phyloP scores from a whole-genome alignment of 1,140 invertebrate species.

The Drosophila varians region DNA sequence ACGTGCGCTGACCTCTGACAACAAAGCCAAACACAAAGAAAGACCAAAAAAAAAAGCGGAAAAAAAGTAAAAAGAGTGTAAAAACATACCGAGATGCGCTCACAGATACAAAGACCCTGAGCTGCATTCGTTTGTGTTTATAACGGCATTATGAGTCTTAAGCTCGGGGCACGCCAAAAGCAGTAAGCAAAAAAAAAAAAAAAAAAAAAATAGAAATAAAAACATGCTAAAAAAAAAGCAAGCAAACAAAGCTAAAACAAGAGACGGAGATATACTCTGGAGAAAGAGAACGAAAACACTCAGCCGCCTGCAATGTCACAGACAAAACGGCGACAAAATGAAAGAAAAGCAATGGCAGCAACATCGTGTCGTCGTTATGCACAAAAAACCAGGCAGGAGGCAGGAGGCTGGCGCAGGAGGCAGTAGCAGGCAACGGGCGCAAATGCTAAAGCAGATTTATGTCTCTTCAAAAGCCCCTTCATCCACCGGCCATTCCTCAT shows the following conservation, averaged over 20 bases:
- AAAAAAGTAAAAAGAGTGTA: constrained; percentile 16
- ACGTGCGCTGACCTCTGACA: constrained; percentile 80
- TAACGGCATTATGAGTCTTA: constrained; percentile 82
- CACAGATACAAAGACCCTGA: constrained; percentile 31
- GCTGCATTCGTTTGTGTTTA: constrained; percentile 61
- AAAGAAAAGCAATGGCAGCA: constrained; percentile 66
- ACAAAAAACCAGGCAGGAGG: constrained; percentile 48
- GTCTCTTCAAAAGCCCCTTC: constrained; percentile 16
- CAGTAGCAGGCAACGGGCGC: constrained; percentile 35
- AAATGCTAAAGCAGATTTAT: constrained; percentile 81
- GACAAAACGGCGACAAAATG: constrained; percentile 78
- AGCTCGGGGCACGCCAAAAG: constrained; percentile 52
- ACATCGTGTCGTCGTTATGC: constrained; percentile 77
- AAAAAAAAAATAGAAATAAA: constrained; percentile 43
- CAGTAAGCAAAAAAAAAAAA: constrained; percentile 45
- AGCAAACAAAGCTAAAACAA: constrained; percentile 56
- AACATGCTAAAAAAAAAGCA: constrained; percentile 19
- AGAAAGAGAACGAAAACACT: constrained; percentile 37
- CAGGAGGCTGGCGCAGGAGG: too few relatives aligned
- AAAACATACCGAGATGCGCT: constrained; percentile 6
- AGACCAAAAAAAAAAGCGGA: background rate
- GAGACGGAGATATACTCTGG: constrained; percentile 12
- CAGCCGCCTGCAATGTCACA: constrained; percentile 70
- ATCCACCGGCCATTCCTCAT: background rate
- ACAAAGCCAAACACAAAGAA: constrained; percentile 18